A percentile compares a stretch with the other conserved stretches of the same genome.
These are phyloP conservation scores for Phalacrocorax aristotelis DNA, from an alignment of 2,113 vertebrate species.

Conservation along the genomic window DNA sequence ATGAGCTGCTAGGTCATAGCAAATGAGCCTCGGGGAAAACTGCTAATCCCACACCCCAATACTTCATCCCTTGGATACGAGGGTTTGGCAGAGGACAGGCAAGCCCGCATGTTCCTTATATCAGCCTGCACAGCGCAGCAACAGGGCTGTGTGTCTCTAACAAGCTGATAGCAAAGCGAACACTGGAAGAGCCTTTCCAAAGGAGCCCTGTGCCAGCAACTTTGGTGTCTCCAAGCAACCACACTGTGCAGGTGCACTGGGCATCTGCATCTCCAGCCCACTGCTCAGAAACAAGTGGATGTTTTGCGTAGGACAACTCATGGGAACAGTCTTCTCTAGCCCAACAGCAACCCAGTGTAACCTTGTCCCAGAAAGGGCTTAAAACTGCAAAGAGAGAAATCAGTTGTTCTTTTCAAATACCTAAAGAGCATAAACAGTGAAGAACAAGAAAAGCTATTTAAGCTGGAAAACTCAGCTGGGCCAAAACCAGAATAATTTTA, in stretches of 20 bases:
- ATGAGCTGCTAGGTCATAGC: not conserved
- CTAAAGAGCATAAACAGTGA: not conserved
- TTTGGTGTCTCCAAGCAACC: not conserved
- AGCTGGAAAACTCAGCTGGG: not conserved
- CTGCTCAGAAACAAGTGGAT: not conserved
- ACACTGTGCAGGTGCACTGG: not conserved
- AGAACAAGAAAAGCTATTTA: not conserved
- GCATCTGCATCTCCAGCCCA: not conserved
- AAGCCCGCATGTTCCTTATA: not conserved
- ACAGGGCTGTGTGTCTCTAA: not conserved
- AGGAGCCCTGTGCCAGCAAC: not conserved
- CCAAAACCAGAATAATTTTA: not conserved
- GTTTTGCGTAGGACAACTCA: not conserved
- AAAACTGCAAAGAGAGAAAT: not conserved
- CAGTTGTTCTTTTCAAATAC: not conserved
- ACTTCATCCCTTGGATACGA: accelerated
- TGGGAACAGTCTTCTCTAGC: not conserved
- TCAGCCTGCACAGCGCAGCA: not conserved
- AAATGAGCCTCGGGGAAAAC: not conserved
- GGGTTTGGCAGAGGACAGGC: not conserved
- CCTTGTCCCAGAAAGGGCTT: not conserved
- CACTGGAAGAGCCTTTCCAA: not conserved
- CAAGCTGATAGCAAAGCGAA: not conserved
- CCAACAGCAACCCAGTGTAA: not conserved
- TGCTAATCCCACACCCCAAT: not conserved